These are phyloP conservation scores for Aplysia californica DNA, from an alignment of 1,140 invertebrate genomes.

Conservation along the genomic window DNA sequence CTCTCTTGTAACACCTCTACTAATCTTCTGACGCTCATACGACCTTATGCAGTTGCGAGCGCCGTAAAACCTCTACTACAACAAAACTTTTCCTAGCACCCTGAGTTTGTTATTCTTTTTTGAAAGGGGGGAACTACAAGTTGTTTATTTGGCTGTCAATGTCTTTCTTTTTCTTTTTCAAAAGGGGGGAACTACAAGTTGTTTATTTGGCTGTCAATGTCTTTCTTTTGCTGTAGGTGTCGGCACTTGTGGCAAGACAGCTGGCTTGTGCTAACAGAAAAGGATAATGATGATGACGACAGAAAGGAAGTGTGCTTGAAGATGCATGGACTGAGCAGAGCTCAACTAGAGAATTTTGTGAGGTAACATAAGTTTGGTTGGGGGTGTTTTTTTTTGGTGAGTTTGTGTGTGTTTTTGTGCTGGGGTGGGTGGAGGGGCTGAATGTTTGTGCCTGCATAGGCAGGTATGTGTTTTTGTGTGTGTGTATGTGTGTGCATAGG, in stretches of 20 bases:
- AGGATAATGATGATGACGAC: background rate
- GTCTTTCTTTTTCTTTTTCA: background rate
- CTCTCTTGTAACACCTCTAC: too few species aligned
- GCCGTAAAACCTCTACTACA: too few species aligned
- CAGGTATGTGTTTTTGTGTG: too few species aligned
- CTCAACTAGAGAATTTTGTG: background rate
- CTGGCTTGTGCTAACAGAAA: background rate
- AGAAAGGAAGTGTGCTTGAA: background rate
- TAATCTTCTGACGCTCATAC: too few species aligned
- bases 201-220: background rate
- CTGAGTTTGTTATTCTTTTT: background rate
- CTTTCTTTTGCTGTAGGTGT: background rate
- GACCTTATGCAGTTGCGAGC: too few species aligned
- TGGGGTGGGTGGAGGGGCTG: background rate
- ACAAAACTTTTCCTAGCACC: background rate
- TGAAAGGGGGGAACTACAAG: background rate
- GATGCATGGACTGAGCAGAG: background rate
- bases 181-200: background rate
- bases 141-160: background rate
- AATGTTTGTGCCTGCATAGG: background rate
- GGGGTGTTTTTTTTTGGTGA: background rate
- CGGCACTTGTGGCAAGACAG: background rate
- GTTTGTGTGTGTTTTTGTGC: background rate
- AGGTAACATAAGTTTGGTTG: background rate
- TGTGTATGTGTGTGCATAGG: background rate